phyloP scores from a whole-genome alignment of 2,888 invertebrate genomes.

The Agrotis ipsilon region DNA sequence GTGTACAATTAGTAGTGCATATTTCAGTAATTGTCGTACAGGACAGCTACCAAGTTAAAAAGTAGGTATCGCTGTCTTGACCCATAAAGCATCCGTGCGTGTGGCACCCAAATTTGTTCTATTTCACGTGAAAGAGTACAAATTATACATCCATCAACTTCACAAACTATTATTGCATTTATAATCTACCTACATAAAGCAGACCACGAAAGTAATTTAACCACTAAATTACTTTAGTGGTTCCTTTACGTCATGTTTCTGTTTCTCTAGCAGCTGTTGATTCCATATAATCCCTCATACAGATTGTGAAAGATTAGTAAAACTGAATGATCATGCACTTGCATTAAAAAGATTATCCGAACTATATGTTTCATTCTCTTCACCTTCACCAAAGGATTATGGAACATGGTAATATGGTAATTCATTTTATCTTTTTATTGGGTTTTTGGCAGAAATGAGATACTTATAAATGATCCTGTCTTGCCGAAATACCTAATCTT shows the following conservation, averaged over 20 bases:
- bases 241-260: background rate
- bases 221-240: too few species aligned
- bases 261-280: constrained; percentile 6
- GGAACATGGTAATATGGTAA: background rate
- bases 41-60: too few species aligned
- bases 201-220: background rate
- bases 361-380: background rate
- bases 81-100: too few species aligned
- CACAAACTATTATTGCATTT: too few species aligned
- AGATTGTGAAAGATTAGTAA: constrained; percentile 13
- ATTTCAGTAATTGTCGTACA: too few species aligned
- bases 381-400: background rate
- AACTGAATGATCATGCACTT: background rate
- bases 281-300: constrained; percentile 1
- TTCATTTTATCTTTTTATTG: background rate
- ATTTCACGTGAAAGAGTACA: too few species aligned
- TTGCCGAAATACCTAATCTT: background rate
- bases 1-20: too few species aligned
- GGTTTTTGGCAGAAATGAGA: background rate
- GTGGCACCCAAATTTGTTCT: too few species aligned
- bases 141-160: too few species aligned
- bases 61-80: too few species aligned
- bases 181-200: too few species aligned
- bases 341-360: constrained; percentile 14
- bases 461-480: too few species aligned